A percentile compares a stretch with the other conserved stretches of the same genome.
Conservation (phyloP, 2,113 vertebrate species). For the Sorex fumeus region DNA sequence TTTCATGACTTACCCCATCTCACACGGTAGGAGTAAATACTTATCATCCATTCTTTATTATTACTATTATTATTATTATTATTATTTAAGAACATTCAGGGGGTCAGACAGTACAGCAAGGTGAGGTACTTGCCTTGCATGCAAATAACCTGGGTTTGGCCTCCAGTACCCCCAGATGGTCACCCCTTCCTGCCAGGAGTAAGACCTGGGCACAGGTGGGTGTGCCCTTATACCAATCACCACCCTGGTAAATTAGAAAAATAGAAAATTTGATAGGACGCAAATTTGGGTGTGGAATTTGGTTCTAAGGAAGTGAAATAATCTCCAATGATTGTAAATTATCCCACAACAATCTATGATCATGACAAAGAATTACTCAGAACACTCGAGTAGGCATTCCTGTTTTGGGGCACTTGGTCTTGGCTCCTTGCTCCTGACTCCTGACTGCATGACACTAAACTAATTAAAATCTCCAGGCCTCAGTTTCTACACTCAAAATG, state of each 20-base stretch:
- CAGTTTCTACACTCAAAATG: slow-evolving; percentile 52
- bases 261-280: slow-evolving; percentile 24
- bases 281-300: slow-evolving; percentile 62
- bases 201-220: neutral
- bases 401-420: slow-evolving; percentile 49
- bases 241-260: neutral
- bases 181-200: too few species aligned
- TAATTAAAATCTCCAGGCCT: slow-evolving; percentile 62
- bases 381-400: slow-evolving; percentile 60
- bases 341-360: slow-evolving; percentile 37
- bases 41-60: slow-evolving; percentile 16
- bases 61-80: neutral
- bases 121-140: too few species aligned
- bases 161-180: too few species aligned
- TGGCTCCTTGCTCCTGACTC: slow-evolving; percentile 66
- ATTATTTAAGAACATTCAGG: neutral
- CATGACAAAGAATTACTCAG: slow-evolving; percentile 71
- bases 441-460: slow-evolving; percentile 46
- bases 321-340: slow-evolving; percentile 51
- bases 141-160: too few species aligned
- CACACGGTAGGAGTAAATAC: slow-evolving; percentile 21
- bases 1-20: slow-evolving; percentile 34
- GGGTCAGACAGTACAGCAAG: too few species aligned
- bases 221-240: neutral
- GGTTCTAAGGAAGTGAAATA: slow-evolving; percentile 66